These are phyloP conservation scores for Yponomeuta plumbellus DNA, from an alignment of 2,888 invertebrate species.

Conservation along the genomic window DNA sequence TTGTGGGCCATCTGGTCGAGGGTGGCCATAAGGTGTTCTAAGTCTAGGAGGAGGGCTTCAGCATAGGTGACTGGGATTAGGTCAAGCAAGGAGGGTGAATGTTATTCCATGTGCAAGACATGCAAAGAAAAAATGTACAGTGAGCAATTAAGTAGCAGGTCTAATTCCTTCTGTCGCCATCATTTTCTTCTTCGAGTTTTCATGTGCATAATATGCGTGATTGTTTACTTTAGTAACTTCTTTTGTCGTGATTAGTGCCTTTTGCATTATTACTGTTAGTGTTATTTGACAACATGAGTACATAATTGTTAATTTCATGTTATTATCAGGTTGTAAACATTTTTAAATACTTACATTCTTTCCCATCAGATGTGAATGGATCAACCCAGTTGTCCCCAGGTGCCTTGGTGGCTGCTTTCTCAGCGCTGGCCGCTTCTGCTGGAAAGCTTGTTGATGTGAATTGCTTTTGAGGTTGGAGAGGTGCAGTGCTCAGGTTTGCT, in stretches of 20 bases:
- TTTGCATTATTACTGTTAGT: neutral
- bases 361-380: conserved; percentile 62
- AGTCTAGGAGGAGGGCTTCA: conserved; percentile 73
- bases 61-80: conserved; percentile 67
- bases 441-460: conserved; percentile 28
- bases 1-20: conserved; percentile 75
- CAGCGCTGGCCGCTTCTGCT: conserved; percentile 34
- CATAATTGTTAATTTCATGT: conserved; percentile 11
- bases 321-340: conserved; percentile 13
- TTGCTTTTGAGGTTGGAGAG: conserved; percentile 86
- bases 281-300: conserved; percentile 3
- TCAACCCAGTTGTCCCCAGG: conserved; percentile 49
- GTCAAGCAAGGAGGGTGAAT: conserved; percentile 57
- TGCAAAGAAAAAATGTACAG: conserved; percentile 53
- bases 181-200: neutral
- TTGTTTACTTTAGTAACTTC: neutral
- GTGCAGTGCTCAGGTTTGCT: conserved; percentile 86
- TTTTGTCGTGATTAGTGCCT: neutral
- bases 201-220: conserved; percentile 2
- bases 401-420: conserved; percentile 39
- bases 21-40: conserved; percentile 76
- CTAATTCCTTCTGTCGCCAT: neutral
- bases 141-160: conserved; percentile 6
- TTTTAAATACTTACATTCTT: conserved; percentile 62
- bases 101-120: conserved; percentile 73